These are phyloP conservation scores for Rhopilema esculentum DNA, from an alignment of 30 jellyfish, hydroid and myxozoan genomes.

Conservation along the genomic window DNA sequence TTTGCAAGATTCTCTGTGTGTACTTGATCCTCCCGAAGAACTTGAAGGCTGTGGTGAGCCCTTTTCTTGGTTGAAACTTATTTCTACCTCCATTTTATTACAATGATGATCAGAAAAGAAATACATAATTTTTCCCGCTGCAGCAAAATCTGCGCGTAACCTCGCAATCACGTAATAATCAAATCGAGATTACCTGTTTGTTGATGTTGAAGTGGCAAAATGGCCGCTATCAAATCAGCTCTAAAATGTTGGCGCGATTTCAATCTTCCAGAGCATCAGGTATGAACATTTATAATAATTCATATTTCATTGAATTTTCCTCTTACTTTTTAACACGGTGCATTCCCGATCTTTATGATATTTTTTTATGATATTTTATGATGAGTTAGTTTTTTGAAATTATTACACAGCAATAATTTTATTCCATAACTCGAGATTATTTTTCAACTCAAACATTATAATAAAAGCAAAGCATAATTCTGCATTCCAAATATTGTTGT, in stretches of 20 bases:
- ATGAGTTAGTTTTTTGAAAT: no score
- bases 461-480: no score
- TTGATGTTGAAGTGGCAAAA: slow-evolving; percentile 69
- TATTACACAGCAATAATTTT: no score
- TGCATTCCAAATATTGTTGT: no score
- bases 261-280: slow-evolving; percentile 89
- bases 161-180: not conserved
- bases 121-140: not conserved
- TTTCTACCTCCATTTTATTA: slow-evolving; percentile 37
- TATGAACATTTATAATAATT: not conserved
- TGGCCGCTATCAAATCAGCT: slow-evolving; percentile 88
- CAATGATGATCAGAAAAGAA: not conserved
- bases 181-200: slow-evolving; percentile 23
- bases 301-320: no score
- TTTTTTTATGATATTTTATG: no score
- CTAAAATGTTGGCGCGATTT: slow-evolving; percentile 94
- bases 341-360: no score
- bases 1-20: slow-evolving; percentile 51
- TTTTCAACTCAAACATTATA: no score
- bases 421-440: no score
- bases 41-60: slow-evolving; percentile 8
- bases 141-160: not conserved
- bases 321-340: no score
- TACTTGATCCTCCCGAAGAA: slow-evolving; percentile 1
- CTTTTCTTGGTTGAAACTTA: not conserved